Evolutionary conservation across 2,113 vertebrate species (phyloP).

Genomic region (Clarias macrocephalus): DNA sequence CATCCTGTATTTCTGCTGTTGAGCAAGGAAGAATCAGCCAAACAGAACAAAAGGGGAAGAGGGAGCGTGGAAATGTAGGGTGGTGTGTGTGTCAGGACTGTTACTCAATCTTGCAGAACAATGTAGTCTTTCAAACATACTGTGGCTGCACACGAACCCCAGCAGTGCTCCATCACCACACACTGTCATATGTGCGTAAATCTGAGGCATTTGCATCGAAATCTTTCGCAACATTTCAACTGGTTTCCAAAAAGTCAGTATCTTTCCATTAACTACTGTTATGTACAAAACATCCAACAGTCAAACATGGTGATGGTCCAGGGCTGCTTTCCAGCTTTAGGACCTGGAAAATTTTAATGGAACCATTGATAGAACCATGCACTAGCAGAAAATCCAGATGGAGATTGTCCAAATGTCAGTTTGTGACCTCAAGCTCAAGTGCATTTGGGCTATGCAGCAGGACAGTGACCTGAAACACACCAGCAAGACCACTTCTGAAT

Average conservation of each 20-base stretch:
- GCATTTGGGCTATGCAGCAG: no score
- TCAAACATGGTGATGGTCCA: no score
- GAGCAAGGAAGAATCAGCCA: background rate
- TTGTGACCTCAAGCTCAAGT: no score
- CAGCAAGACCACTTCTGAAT: no score
- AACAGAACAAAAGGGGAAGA: background rate
- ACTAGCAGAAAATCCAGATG: no score
- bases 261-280: background rate
- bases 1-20: background rate
- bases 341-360: no score
- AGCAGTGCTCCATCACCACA: conserved; percentile 7
- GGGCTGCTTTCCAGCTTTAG: no score
- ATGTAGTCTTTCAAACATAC: conserved; percentile 30
- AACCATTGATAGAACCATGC: no score
- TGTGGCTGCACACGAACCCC: conserved; percentile 7
- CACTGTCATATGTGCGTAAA: background rate
- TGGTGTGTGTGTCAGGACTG: background rate
- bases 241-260: background rate
- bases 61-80: background rate
- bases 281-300: no score
- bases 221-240: background rate
- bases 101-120: conserved; percentile 41
- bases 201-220: background rate
- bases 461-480: no score
- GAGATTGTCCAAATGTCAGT: no score